Percentiles rank a stretch among this genome's conserved stretches.
Conservation (phyloP, 2,113 vertebrate species). For the Channa maculata region DNA sequence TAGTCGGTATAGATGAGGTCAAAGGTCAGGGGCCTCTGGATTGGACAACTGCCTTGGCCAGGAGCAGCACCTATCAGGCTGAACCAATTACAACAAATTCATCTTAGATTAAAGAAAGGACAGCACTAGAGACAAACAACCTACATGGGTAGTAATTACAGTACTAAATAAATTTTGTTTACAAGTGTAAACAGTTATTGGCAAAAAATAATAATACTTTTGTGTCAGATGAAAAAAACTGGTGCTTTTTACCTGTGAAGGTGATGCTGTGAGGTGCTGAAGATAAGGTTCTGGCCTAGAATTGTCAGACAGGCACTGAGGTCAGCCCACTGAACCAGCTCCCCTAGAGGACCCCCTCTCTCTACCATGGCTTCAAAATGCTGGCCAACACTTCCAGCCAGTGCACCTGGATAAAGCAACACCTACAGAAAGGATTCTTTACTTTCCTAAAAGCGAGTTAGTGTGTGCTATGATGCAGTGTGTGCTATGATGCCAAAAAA, state of each 20-base stretch:
- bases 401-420: constrained; percentile 77
- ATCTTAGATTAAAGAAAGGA: background rate
- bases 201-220: background rate
- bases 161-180: no score
- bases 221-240: background rate
- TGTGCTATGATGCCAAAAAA: no score
- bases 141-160: no score
- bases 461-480: no score
- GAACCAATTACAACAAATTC: constrained; percentile 37
- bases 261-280: constrained; percentile 71
- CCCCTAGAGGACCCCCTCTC: constrained; percentile 79
- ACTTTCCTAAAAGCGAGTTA: no score
- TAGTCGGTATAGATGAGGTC: constrained; percentile 84
- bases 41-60: constrained; percentile 79
- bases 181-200: background rate
- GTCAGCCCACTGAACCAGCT: constrained; percentile 84
- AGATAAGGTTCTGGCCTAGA: constrained; percentile 77
- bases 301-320: constrained; percentile 74
- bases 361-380: constrained; percentile 76
- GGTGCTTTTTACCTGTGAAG: constrained; percentile 70
- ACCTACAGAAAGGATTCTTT: constrained; percentile 56
- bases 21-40: constrained; percentile 76
- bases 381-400: constrained; percentile 72
- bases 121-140: background rate
- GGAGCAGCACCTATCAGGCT: constrained; percentile 81